phyloP scores from a whole-genome alignment of 2,797 vertebrate genomes.

The Sylvia borin region DNA sequence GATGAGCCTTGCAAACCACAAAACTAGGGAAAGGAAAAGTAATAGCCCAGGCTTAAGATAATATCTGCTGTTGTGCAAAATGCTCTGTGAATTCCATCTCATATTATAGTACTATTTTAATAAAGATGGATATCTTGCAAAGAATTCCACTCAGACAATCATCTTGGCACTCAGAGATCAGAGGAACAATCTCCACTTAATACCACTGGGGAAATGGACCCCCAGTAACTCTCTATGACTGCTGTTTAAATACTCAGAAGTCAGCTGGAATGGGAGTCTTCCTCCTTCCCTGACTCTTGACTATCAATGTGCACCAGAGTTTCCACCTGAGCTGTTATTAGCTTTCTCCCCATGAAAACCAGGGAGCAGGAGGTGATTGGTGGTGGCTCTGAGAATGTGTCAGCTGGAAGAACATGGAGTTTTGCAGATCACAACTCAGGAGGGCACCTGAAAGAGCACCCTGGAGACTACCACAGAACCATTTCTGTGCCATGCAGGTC shows the following conservation, averaged over 20 bases:
- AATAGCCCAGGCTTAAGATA: neutral
- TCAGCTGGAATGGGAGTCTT: neutral
- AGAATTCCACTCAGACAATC: neutral
- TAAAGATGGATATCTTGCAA: neutral
- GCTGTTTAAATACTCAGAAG: neutral
- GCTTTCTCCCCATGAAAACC: neutral
- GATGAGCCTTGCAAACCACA: neutral
- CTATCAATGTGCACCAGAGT: neutral
- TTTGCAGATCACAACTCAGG: neutral
- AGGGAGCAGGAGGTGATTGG: neutral
- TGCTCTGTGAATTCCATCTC: neutral
- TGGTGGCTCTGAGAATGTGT: neutral
- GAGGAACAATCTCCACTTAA: neutral
- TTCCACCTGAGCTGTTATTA: neutral
- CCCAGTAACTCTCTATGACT: neutral
- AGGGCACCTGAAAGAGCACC: neutral
- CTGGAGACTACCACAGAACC: neutral
- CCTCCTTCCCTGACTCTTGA: neutral
- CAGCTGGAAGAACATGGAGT: neutral
- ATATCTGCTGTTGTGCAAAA: neutral
- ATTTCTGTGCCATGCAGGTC: neutral
- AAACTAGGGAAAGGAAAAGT: conserved; percentile 1
- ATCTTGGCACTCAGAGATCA: neutral
- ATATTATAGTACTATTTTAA: neutral
- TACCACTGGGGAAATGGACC: neutral